Base-by-base conservation (phyloP, 1,140 invertebrate genomes). In the Himalopsyche phryganea region DNA sequence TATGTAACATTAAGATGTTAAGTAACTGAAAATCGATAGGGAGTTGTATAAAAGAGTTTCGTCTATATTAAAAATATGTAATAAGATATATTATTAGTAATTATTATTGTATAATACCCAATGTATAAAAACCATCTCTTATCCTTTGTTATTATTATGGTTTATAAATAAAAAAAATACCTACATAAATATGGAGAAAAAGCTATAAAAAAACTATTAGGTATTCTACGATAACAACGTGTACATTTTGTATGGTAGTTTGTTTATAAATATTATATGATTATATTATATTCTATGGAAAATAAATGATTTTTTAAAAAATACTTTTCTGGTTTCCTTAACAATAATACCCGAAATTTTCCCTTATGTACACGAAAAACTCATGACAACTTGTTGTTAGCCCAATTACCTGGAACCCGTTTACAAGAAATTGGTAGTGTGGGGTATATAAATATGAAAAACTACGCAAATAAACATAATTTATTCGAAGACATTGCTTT, bases 161-260 rank as follows among this genome's bases (percentile, higher is more conserved):
- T 63, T 63, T 63, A 58, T 57, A 57, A 50, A 57, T 57, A 57
- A 40, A 13, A n/a, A 40, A 28, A 28, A 28, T 40, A 40, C 11
- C 11, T 40, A 46, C 18, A 23, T 28, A 49, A 48, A 60, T 54
- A 54, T 53, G 15, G 42, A n/a, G n/a, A 60, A 64, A 63, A 63
- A 50, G 48, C 40, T 51, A 47, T 50, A 42, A 59, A 63, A 59
- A 58, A 64, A 64, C 23, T 58, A 52, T 53, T 64, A 60, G 58
- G 58, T 64, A 58, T 58, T 58, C 50, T 58, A 19, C 51, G 36
- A 55, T 48, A 50, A 63, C 50, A 56, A 56, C 54, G 51, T 63
- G 61, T 63, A 63, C 57, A 63, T 63, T 63, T 63, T 63, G 61
- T 63, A 63, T 63, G 55, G 61, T 63, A 63, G 61, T 63, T 59